Conservation (phyloP, 2,888 invertebrate species). For the Ischnura elegans region DNA sequence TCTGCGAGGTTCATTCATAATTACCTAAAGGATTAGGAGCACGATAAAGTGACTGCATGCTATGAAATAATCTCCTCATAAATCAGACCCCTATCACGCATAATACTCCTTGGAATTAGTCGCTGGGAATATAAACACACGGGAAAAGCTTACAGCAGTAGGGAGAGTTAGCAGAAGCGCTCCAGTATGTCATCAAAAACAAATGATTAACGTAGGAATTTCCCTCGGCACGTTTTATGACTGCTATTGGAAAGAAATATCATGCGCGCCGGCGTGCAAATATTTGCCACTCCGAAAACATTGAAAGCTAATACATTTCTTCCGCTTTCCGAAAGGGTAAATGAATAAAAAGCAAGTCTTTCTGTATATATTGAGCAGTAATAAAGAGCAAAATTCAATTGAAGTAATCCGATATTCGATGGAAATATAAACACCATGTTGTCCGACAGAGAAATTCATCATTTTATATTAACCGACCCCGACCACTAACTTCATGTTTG, state of each 20-base stretch:
- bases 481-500: neutral
- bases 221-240: neutral
- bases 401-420: neutral
- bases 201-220: neutral
- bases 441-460: neutral
- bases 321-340: neutral
- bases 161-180: neutral
- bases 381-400: neutral
- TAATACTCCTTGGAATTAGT: neutral
- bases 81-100: neutral
- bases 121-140: neutral
- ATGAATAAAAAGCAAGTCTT: neutral
- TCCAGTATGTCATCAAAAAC: neutral
- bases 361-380: neutral
- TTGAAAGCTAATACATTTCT: neutral
- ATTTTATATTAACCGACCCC: neutral
- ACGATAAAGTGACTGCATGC: neutral
- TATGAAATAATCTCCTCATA: constrained; percentile 9
- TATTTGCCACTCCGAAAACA: neutral
- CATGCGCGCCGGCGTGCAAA: neutral
- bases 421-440: neutral
- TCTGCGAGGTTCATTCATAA: neutral
- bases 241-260: neutral
- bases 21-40: neutral
- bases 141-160: neutral